phyloP scores from a whole-genome alignment of 2,797 vertebrate genomes.

The Lemur catta region DNA sequence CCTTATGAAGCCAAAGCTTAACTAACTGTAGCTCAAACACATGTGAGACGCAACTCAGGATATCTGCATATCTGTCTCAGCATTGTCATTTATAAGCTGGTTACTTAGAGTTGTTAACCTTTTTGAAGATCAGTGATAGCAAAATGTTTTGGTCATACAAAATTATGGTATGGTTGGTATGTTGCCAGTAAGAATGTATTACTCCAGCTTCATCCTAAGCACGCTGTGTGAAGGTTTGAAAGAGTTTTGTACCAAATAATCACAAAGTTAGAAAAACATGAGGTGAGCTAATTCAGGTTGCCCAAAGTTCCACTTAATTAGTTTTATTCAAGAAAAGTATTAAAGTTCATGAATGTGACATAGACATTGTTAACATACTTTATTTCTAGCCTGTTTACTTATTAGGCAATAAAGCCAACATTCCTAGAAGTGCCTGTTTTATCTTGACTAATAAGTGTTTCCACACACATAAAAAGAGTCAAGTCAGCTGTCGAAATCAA shows the following conservation, averaged over 20 bases:
- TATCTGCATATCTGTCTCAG: background rate
- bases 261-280: conserved; percentile 3
- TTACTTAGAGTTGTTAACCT: background rate
- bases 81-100: background rate
- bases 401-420: conserved; percentile 55
- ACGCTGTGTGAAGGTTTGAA: background rate
- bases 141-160: background rate
- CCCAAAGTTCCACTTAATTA: conserved; percentile 26
- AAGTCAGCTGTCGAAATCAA: conserved; percentile 29
- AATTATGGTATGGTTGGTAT: background rate
- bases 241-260: conserved; percentile 30
- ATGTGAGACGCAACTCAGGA: background rate
- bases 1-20: background rate
- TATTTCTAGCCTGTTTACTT: conserved; percentile 74
- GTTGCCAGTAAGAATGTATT: background rate
- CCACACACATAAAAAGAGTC: background rate
- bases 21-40: background rate
- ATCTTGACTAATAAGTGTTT: conserved; percentile 65
- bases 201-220: background rate
- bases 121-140: background rate
- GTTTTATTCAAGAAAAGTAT: conserved; percentile 30
- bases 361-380: conserved; percentile 67
- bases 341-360: conserved; percentile 55
- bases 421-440: conserved; percentile 58
- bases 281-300: conserved; percentile 18